Conservation (phyloP, 2,888 invertebrate genomes). For the Campoplex capitator region DNA sequence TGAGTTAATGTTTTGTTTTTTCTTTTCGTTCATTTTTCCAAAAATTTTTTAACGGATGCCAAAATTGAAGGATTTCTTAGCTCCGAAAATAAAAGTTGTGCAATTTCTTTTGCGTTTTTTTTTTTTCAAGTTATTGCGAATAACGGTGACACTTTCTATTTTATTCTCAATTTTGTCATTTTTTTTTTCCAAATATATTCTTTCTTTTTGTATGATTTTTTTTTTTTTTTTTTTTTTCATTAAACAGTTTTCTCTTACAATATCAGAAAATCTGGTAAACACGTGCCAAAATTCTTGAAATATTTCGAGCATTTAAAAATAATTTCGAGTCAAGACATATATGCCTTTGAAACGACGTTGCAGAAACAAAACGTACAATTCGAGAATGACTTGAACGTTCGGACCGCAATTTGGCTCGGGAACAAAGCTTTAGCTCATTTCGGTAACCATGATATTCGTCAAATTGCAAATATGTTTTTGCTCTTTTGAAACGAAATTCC, state of each 20-base stretch:
- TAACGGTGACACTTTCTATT: too few relatives aligned
- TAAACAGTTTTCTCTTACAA: background rate
- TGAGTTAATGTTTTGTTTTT: too few relatives aligned
- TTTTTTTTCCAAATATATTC: background rate
- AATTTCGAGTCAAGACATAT: constrained; percentile 46
- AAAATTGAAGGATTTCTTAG: background rate
- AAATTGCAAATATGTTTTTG: background rate
- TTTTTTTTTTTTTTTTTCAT: background rate
- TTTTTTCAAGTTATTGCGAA: too few relatives aligned
- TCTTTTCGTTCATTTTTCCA: background rate
- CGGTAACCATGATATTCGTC: background rate
- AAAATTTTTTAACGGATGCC: background rate
- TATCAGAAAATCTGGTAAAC: background rate
- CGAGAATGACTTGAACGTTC: constrained; percentile 6
- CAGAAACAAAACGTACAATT: constrained; percentile 35
- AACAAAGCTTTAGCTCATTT: constrained; percentile 6
- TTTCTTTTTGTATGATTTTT: background rate
- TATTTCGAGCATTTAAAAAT: constrained; percentile 41
- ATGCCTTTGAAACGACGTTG: background rate
- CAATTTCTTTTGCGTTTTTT: background rate
- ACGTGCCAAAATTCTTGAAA: constrained; percentile 7
- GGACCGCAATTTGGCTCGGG: constrained; percentile 26
- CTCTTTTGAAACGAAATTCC: background rate
- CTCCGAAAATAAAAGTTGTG: background rate
- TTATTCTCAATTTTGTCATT: background rate